Conservation (phyloP, 2,888 invertebrate species). For the Platerodrilus igneus region DNA sequence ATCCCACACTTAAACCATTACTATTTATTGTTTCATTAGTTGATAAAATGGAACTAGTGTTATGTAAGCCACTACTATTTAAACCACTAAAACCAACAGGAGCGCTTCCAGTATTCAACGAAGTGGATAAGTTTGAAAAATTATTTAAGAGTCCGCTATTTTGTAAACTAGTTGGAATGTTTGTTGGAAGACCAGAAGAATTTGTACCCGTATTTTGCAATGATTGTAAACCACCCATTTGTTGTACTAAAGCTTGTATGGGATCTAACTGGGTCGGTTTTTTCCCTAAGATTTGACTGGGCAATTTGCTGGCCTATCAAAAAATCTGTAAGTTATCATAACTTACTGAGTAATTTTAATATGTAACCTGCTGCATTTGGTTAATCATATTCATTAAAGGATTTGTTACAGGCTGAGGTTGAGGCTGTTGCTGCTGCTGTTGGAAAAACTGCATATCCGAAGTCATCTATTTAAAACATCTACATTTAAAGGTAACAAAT, state of each 20-base stretch:
- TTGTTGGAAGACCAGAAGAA: constrained; percentile 18
- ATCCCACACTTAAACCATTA: constrained; percentile 15
- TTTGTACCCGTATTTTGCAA: constrained; percentile 34
- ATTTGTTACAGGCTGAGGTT: constrained; percentile 48
- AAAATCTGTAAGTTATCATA: too few species aligned
- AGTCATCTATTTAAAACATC: constrained; percentile 21
- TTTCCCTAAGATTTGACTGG: constrained; percentile 37
- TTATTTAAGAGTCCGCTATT: constrained; percentile 17
- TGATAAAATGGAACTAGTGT: constrained; percentile 6
- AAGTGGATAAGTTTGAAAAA: constrained; percentile 16
- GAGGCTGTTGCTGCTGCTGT: constrained; percentile 35
- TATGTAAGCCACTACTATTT: constrained; percentile 1
- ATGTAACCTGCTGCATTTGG: constrained; percentile 51
- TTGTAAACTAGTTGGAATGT: constrained; percentile 19
- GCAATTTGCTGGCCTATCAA: constrained; percentile 42
- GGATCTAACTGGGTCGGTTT: constrained; percentile 49
- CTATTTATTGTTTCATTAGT: too few species aligned
- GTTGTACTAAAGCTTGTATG: constrained; percentile 51
- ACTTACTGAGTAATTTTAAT: too few species aligned
- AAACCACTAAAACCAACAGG: too few species aligned
- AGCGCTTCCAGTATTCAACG: too few species aligned
- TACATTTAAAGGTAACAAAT: not conserved
- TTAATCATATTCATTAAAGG: constrained; percentile 54
- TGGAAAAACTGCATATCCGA: constrained; percentile 32
- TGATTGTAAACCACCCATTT: constrained; percentile 51